Conservation (phyloP, 2,113 vertebrate genomes). For the Eretmochelys imbricata region DNA sequence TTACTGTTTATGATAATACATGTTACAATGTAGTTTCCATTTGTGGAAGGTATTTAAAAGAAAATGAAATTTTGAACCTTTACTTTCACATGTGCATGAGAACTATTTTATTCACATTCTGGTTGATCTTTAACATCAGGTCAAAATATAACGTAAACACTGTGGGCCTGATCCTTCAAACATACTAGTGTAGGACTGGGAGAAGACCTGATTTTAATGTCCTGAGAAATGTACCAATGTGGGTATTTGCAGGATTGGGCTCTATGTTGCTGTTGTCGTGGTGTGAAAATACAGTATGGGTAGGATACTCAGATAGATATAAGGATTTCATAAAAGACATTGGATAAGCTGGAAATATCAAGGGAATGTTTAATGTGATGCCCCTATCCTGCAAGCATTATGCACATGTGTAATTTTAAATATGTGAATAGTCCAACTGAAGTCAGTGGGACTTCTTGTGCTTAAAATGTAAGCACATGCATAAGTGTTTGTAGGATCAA, state of each 20-base stretch:
- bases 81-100: slow-evolving; percentile 4
- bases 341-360: background rate
- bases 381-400: background rate
- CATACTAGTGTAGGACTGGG: fast-evolving
- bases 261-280: background rate
- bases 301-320: background rate
- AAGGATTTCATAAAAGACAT: background rate
- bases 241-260: background rate
- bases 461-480: background rate
- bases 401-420: background rate
- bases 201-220: background rate
- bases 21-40: background rate
- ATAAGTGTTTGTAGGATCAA: background rate
- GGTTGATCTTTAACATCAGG: background rate
- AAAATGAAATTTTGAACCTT: slow-evolving; percentile 20
- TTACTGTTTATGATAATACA: background rate
- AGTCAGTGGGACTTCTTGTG: background rate
- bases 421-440: background rate
- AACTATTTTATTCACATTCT: slow-evolving; percentile 9
- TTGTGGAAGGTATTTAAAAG: background rate
- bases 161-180: background rate
- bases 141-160: background rate
- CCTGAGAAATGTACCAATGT: background rate
- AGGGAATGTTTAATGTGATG: background rate
- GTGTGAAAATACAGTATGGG: background rate